A percentile compares a stretch with the other conserved stretches of the same genome.
These are phyloP conservation scores for Oreochromis tanganicae DNA, from an alignment of 2,113 vertebrate species.

Conservation along the genomic window DNA sequence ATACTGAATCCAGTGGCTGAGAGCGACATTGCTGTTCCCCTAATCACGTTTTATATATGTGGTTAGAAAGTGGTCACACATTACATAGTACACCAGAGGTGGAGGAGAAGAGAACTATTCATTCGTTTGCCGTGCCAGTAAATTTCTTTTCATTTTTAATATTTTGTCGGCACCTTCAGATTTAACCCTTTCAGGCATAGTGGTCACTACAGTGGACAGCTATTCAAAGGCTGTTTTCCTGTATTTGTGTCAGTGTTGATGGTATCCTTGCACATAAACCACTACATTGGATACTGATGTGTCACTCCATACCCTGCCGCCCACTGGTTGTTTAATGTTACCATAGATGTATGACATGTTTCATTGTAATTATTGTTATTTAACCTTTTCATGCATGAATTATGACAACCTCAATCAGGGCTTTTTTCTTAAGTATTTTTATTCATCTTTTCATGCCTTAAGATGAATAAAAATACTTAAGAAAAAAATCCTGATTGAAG, in stretches of 20 bases:
- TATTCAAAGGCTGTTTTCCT: neutral
- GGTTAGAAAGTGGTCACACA: neutral
- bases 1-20: neutral
- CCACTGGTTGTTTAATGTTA: neutral
- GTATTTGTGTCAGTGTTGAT: neutral
- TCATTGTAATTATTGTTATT: neutral
- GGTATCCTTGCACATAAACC: neutral
- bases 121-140: neutral
- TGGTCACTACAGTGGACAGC: neutral
- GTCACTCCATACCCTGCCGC: neutral
- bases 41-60: neutral
- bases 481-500: too few species aligned
- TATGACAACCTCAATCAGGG: neutral
- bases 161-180: neutral
- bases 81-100: neutral
- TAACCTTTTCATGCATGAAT: neutral
- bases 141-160: neutral
- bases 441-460: neutral
- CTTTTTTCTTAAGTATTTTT: neutral
- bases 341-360: neutral
- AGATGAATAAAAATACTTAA: too few species aligned
- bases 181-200: neutral
- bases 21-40: neutral
- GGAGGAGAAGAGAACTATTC: neutral
- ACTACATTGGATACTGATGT: neutral